Conservation (phyloP, 2,113 vertebrate species). For the Lamprologus callipterus region DNA sequence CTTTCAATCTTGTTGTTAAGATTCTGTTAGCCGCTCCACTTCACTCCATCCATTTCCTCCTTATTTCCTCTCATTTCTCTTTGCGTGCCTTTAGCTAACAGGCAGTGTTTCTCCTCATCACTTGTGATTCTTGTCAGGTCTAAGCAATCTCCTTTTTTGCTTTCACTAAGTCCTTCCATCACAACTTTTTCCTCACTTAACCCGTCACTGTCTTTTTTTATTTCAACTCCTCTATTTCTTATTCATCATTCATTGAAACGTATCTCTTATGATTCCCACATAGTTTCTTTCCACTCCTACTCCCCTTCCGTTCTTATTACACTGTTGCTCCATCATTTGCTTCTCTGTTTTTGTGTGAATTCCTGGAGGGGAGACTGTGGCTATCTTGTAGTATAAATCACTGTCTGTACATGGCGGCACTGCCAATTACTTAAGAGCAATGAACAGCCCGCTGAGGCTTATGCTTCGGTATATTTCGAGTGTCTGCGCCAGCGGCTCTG, state of each 20-base stretch:
- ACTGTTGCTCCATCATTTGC: not conserved
- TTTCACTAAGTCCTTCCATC: not conserved
- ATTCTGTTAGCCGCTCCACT: not conserved
- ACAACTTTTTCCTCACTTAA: not conserved
- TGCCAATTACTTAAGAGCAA: conserved; percentile 51
- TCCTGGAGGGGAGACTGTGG: conserved; percentile 10
- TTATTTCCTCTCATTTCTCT: not conserved
- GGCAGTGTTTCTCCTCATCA: not conserved
- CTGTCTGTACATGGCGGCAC: not conserved
- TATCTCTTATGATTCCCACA: not conserved
- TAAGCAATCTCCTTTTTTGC: conserved; percentile 1
- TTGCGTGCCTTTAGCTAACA: not conserved
- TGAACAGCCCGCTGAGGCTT: not conserved
- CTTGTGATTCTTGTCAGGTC: not conserved
- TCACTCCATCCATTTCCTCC: not conserved
- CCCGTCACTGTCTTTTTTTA: not conserved
- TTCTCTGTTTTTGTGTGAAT: not conserved
- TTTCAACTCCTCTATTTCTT: not conserved
- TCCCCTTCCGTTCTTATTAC: not conserved
- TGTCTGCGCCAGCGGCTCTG: not conserved
- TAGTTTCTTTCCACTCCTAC: not conserved
- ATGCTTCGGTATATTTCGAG: not conserved
- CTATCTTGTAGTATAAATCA: conserved; percentile 45
- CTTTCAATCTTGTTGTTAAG: not conserved
- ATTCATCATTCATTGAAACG: not conserved